phyloP scores from a whole-genome alignment of 1,140 invertebrate species.

The Drosophila arawakana region DNA sequence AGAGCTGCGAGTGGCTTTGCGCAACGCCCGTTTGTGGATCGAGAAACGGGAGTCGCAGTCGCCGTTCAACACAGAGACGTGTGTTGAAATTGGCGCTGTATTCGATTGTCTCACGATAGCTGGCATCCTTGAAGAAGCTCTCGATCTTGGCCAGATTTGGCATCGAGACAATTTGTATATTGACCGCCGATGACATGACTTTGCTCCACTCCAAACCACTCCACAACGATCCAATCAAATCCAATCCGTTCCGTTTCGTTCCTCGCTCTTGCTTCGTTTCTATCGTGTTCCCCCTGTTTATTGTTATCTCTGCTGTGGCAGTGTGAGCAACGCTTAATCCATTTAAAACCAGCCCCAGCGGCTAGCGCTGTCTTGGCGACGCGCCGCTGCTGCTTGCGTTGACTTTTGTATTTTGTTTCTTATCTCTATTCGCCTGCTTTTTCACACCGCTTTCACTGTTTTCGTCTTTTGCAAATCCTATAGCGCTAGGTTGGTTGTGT shows the following conservation, averaged over 20 bases:
- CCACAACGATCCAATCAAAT: not conserved
- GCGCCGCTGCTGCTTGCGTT: conserved; percentile 46
- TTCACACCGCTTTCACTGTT: conserved; percentile 55
- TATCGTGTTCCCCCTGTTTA: conserved; percentile 26
- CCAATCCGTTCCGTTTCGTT: conserved; percentile 1
- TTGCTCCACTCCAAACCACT: not conserved
- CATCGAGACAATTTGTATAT: conserved; percentile 89
- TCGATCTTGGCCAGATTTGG: conserved; percentile 91
- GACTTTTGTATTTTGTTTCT: conserved; percentile 57
- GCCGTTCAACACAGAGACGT: conserved; percentile 94
- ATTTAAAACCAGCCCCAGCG: conserved; percentile 52
- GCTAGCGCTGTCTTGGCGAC: conserved; percentile 46
- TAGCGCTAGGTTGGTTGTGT: conserved; percentile 44
- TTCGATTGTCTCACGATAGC: conserved; percentile 96
- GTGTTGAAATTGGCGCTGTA: conserved; percentile 97
- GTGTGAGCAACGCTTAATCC: conserved; percentile 46
- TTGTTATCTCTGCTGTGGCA: conserved; percentile 42
- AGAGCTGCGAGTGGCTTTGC: conserved; percentile 96
- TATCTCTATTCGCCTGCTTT: conserved; percentile 53
- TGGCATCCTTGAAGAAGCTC: conserved; percentile 93
- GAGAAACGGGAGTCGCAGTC: conserved; percentile 96
- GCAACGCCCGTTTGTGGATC: conserved; percentile 98
- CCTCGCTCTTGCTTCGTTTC: conserved; percentile 16
- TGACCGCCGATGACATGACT: conserved; percentile 84
- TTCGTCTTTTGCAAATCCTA: conserved; percentile 54